These are phyloP conservation scores for Marasmarcha lunaedactyla DNA, from an alignment of 2,888 invertebrate genomes.

Conservation along the genomic window DNA sequence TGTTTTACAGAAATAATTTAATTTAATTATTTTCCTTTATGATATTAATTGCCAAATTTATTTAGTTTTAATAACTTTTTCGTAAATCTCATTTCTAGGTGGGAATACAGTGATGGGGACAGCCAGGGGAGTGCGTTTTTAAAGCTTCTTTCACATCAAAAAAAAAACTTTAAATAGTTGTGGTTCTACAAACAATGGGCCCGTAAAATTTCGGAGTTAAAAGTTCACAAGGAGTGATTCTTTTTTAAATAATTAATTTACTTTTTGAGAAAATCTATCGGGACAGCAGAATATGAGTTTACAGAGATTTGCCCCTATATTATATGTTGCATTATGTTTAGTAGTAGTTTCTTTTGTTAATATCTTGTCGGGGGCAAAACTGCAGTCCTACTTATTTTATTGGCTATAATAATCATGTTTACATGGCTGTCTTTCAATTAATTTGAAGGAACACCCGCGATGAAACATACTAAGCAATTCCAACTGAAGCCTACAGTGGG, in stretches of 20 bases:
- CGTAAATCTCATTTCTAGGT: conserved; percentile 9
- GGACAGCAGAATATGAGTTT: background rate
- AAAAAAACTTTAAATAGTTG: too few relatives aligned
- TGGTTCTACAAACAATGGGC: background rate
- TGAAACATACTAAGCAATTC: too few relatives aligned
- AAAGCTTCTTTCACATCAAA: conserved; percentile 4
- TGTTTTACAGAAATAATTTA: conserved; percentile 9
- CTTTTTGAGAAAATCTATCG: background rate
- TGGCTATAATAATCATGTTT: too few relatives aligned
- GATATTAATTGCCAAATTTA: too few relatives aligned
- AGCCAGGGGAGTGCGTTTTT: too few relatives aligned
- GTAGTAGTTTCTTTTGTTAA: too few relatives aligned
- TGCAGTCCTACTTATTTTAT: too few relatives aligned
- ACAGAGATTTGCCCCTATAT: background rate
- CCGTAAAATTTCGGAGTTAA: background rate
- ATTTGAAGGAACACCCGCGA: too few relatives aligned
- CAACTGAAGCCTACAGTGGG: too few relatives aligned
- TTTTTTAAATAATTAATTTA: background rate
- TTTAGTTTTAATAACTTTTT: conserved; percentile 11
- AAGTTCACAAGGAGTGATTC: background rate
- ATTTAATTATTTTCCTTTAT: conserved; percentile 8
- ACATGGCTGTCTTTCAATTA: too few relatives aligned
- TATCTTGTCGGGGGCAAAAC: too few relatives aligned
- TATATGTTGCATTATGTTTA: too few relatives aligned
- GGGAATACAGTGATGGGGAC: conserved; percentile 10